A percentile compares a stretch with the other conserved stretches of the same genome.
phyloP scores from a whole-genome alignment of 2,113 vertebrate genomes.

The Neoarius graeffei region DNA sequence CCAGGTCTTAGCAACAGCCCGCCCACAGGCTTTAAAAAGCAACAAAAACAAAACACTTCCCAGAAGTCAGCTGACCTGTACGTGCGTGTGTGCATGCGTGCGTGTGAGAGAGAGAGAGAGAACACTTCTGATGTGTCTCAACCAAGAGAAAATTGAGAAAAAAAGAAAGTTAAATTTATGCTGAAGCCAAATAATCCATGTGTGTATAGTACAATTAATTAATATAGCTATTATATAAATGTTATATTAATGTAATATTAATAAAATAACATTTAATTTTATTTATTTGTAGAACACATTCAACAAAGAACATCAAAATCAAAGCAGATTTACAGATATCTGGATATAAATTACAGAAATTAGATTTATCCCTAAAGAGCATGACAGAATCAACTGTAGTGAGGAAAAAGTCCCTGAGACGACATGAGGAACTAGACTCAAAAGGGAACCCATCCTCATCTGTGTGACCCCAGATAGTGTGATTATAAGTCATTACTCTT shows the following conservation, averaged over 20 bases:
- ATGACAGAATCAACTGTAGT: not conserved
- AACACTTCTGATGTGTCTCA: too few species aligned
- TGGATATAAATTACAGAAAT: not conserved
- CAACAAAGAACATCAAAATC: not conserved
- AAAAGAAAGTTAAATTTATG: not conserved
- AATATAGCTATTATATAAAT: not conserved
- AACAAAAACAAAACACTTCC: slow-evolving; percentile 54
- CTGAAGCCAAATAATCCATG: not conserved
- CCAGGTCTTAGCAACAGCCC: slow-evolving; percentile 52
- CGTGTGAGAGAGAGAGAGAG: not conserved
- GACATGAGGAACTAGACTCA: not conserved
- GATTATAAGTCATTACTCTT: not conserved
- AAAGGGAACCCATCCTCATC: not conserved
- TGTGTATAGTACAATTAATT: not conserved
- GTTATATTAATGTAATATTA: not conserved
- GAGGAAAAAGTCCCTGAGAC: not conserved
- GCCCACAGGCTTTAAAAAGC: slow-evolving; percentile 47
- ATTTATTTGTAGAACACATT: not conserved
- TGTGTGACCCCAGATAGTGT: not conserved
- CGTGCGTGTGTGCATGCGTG: not conserved
- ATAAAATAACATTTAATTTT: too few species aligned
- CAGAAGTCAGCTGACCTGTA: slow-evolving; percentile 54
- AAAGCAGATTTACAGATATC: not conserved
- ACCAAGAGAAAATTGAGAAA: not conserved
- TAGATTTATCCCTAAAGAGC: not conserved